A percentile compares a stretch with the other conserved stretches of the same genome.
phyloP scores from a whole-genome alignment of 1,140 invertebrate genomes.

The Pachyrhynchus sulphureomaculatus region DNA sequence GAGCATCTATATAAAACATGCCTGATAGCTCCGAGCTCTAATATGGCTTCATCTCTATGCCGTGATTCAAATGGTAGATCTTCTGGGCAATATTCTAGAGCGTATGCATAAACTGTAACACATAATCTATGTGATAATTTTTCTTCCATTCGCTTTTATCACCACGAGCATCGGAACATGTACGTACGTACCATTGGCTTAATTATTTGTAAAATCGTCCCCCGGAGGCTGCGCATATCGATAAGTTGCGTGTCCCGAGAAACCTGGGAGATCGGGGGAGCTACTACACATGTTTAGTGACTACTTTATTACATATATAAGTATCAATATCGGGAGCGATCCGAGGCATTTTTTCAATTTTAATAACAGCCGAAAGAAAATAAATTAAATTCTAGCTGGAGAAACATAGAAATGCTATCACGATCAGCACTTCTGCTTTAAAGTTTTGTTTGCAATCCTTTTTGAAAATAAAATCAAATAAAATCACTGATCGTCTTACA shows the following conservation, averaged over 20 bases:
- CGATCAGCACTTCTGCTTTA: too few relatives aligned
- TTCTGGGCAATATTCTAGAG: neutral
- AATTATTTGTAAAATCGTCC: conserved; percentile 24
- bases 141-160: conserved; percentile 14
- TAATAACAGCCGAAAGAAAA: too few relatives aligned
- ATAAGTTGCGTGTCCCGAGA: conserved; percentile 15
- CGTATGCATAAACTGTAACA: conserved; percentile 14
- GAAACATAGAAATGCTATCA: too few relatives aligned
- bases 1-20: too few relatives aligned
- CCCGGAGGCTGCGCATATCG: conserved; percentile 11
- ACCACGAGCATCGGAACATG: conserved; percentile 22
- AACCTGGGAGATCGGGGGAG: neutral
- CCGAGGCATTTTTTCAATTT: too few relatives aligned
- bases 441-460: too few relatives aligned
- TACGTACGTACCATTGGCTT: conserved; percentile 16
- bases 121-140: conserved; percentile 19
- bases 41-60: conserved; percentile 1
- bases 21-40: neutral
- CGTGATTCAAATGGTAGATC: conserved; percentile 4
- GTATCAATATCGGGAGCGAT: too few relatives aligned
- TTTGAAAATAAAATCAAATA: too few relatives aligned
- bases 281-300: too few relatives aligned
- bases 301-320: too few relatives aligned
- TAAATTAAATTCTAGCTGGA: too few relatives aligned
- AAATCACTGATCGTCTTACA: too few relatives aligned